Base-by-base conservation (phyloP, 2,888 invertebrate species). In the Parasteatoda lunata region DNA sequence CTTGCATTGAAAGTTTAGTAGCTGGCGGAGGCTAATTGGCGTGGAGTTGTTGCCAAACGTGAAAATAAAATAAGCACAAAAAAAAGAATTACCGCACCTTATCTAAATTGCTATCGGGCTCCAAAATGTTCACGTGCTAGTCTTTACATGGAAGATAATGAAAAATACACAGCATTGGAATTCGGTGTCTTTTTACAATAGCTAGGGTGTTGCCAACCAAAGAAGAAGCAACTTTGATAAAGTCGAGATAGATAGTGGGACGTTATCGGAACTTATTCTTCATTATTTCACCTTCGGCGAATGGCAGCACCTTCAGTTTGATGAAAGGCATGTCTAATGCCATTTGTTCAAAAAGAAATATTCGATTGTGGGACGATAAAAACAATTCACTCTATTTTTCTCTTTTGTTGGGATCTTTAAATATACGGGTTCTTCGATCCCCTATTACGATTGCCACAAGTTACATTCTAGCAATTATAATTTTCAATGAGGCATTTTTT, bases 71-170 rank as follows among this genome's bases (percentile, higher is more conserved):
- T 71, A 79, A 75, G 47, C 48, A 11, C 13, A 75, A 75, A 72
- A 72, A 78, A 84, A 84, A 75, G 15, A 75, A 80, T 48, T 52
- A 15, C 54, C 13, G 4, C 45, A 13, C 5, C 66, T 80, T 86
- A 86, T 86, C 85, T 86, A 72, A 86, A 86, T 80, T 80, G 85
- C 85, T 77, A 86, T 86, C 85, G 80, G 85, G 80, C 51, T 66
- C 30, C 59, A 71, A 77, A 80, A 81, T 76, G 80, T 86, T 86
- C 66, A 77, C 85, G 80, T 80, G 85, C 72, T 48, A 13, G 54
- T 72, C 51, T 69, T 64, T 80, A 77, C 85, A 86, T 77, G 80
- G 52, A 48, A 59, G 80, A 71, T 86, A 86, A 77, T 86, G 79
- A 81, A 80, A 59, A 80, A 79, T 72, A 66, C 72, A 75, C 73